These are phyloP conservation scores for Forficula auricularia DNA, from an alignment of 1,140 invertebrate genomes.

Conservation along the genomic window DNA sequence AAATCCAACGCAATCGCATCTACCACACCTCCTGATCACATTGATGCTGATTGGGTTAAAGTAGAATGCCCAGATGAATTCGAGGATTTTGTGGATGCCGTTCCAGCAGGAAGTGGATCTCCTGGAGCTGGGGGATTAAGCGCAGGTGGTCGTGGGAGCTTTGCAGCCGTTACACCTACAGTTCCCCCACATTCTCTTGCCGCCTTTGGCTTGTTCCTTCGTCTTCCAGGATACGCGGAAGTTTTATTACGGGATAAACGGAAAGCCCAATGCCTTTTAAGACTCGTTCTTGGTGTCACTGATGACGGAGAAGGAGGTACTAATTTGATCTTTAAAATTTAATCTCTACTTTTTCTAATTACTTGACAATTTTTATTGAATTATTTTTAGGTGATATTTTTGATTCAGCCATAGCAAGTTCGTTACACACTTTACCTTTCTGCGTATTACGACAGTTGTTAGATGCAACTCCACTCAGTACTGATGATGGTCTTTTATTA, in stretches of 20 bases:
- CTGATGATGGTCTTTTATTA: slow-evolving; percentile 60
- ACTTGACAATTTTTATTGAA: too few species aligned
- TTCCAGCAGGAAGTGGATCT: slow-evolving; percentile 1
- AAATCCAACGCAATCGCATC: slow-evolving; percentile 32
- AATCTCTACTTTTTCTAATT: slow-evolving; percentile 1
- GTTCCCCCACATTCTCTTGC: slow-evolving; percentile 78
- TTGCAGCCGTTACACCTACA: slow-evolving; percentile 18
- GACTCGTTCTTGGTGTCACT: slow-evolving; percentile 71
- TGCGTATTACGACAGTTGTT: slow-evolving; percentile 64
- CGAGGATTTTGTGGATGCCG: slow-evolving; percentile 13
- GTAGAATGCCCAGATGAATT: slow-evolving; percentile 48
- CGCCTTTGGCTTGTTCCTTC: slow-evolving; percentile 72
- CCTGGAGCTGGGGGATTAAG: slow-evolving; percentile 1
- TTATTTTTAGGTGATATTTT: slow-evolving; percentile 50
- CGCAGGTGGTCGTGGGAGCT: slow-evolving; percentile 9
- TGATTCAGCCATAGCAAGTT: slow-evolving; percentile 49
- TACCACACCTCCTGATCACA: slow-evolving; percentile 17
- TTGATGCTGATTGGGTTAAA: slow-evolving; percentile 59
- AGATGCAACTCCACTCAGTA: slow-evolving; percentile 57
- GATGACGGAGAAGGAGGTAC: slow-evolving; percentile 78
- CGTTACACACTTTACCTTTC: slow-evolving; percentile 73
- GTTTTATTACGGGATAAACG: slow-evolving; percentile 65
- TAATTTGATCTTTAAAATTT: slow-evolving; percentile 17
- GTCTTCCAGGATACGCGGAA: slow-evolving; percentile 76
- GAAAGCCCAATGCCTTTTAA: slow-evolving; percentile 64